phyloP scores from a whole-genome alignment of 2,797 vertebrate species.

The Dallia pectoralis region DNA sequence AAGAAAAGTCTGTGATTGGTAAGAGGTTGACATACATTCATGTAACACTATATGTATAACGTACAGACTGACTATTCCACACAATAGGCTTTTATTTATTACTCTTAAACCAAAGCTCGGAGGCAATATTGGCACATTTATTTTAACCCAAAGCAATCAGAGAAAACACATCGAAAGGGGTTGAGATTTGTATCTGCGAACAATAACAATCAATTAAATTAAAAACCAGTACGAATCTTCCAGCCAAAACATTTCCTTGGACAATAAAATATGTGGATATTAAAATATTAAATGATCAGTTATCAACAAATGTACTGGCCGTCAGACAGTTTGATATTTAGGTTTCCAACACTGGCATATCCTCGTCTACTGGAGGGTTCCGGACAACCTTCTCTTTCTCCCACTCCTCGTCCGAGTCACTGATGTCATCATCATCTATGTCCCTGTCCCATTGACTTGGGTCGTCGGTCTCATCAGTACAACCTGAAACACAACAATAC shows the following conservation, averaged over 20 bases:
- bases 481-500: not conserved
- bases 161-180: not conserved
- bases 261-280: not conserved
- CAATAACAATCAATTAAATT: not conserved
- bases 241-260: not conserved
- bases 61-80: not conserved
- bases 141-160: not conserved
- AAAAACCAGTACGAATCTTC: not conserved
- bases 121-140: not conserved
- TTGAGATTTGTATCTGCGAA: not conserved
- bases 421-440: conserved; percentile 79
- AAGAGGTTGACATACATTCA: not conserved
- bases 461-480: conserved; percentile 14
- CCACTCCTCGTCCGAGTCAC: conserved; percentile 78
- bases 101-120: not conserved
- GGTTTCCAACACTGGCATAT: not conserved
- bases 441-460: conserved; percentile 51
- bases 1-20: too few species aligned
- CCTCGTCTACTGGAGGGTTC: not conserved
- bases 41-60: not conserved
- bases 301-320: not conserved
- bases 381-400: conserved; percentile 8
- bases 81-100: not conserved
- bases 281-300: not conserved
- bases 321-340: not conserved